Percentiles rank a stretch among this genome's conserved stretches.
Evolutionary conservation across 2,113 vertebrate genomes (phyloP).

Genomic region (Ivindomyrus marchei): DNA sequence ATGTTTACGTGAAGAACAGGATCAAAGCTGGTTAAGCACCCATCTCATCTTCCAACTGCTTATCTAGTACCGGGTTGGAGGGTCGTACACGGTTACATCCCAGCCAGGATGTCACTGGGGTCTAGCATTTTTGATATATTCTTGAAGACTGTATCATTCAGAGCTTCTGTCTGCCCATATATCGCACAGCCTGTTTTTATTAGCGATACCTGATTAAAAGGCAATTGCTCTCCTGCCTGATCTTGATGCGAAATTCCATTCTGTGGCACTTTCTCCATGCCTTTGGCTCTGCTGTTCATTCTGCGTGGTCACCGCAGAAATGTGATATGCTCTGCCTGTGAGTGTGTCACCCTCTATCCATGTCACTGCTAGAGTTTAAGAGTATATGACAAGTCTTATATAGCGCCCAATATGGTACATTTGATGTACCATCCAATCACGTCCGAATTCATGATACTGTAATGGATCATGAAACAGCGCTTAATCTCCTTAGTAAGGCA

Average conservation of each 20-base stretch:
- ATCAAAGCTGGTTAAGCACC: background rate
- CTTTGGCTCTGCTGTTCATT: background rate
- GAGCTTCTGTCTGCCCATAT: background rate
- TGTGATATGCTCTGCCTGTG: background rate
- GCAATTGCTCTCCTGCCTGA: background rate
- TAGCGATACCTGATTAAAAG: background rate
- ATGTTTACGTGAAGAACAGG: background rate
- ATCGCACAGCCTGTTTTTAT: background rate
- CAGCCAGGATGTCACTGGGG: too few species aligned
- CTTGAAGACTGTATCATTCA: background rate
- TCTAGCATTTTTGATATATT: background rate
- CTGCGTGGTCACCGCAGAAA: background rate
- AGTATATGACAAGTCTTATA: conserved; percentile 21
- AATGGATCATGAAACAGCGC: conserved; percentile 50
- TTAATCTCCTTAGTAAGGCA: conserved; percentile 48
- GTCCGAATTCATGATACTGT: conserved; percentile 37
- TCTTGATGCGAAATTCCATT: background rate
- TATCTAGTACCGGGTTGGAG: background rate
- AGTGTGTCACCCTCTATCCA: background rate
- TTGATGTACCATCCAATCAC: conserved; percentile 50
- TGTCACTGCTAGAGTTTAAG: background rate
- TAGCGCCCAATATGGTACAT: conserved; percentile 31
- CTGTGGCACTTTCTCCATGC: background rate
- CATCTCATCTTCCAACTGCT: background rate
- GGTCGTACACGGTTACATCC: too few species aligned